A percentile compares a stretch with the other conserved stretches of the same genome.
Evolutionary conservation across 1,140 invertebrate genomes (phyloP).

Genomic region (Drosophila tani): DNA sequence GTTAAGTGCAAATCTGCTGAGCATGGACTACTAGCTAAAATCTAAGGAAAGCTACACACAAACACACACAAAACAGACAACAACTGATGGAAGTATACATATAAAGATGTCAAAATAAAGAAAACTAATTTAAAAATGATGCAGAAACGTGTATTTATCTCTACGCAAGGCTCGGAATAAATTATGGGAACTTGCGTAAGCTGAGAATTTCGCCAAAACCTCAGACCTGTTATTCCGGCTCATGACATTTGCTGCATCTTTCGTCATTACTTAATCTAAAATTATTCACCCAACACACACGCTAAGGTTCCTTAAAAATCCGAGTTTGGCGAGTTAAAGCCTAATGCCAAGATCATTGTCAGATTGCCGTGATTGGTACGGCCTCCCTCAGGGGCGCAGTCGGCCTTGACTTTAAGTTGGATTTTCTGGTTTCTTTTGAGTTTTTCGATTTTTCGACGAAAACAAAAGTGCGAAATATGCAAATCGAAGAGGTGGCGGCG

Average conservation of each 20-base stretch:
- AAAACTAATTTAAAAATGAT: slow-evolving; percentile 55
- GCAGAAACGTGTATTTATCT: background rate
- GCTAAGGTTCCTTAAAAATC: slow-evolving; percentile 34
- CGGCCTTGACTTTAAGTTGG: slow-evolving; percentile 73
- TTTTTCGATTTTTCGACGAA: slow-evolving; percentile 52
- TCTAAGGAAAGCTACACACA: slow-evolving; percentile 53
- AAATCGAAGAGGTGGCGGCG: slow-evolving; percentile 38
- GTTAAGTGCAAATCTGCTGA: slow-evolving; percentile 69
- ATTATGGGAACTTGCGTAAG: slow-evolving; percentile 8
- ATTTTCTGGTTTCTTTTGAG: slow-evolving; percentile 53
- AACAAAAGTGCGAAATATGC: slow-evolving; percentile 77
- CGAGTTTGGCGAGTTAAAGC: slow-evolving; percentile 29
- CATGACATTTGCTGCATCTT: slow-evolving; percentile 30
- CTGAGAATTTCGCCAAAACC: background rate
- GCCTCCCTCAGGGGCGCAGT: slow-evolving; percentile 65
- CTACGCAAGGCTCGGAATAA: background rate
- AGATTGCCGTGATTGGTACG: slow-evolving; percentile 72
- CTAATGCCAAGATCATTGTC: slow-evolving; percentile 55
- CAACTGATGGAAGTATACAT: slow-evolving; percentile 58
- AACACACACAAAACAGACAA: slow-evolving; percentile 18
- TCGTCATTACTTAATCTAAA: slow-evolving; percentile 26
- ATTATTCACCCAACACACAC: background rate
- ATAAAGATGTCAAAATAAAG: slow-evolving; percentile 70
- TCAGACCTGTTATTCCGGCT: slow-evolving; percentile 13
- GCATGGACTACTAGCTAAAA: slow-evolving; percentile 78